Evolutionary conservation across 2,888 invertebrate genomes (phyloP).

Genomic region (Bimastos eiseni): DNA sequence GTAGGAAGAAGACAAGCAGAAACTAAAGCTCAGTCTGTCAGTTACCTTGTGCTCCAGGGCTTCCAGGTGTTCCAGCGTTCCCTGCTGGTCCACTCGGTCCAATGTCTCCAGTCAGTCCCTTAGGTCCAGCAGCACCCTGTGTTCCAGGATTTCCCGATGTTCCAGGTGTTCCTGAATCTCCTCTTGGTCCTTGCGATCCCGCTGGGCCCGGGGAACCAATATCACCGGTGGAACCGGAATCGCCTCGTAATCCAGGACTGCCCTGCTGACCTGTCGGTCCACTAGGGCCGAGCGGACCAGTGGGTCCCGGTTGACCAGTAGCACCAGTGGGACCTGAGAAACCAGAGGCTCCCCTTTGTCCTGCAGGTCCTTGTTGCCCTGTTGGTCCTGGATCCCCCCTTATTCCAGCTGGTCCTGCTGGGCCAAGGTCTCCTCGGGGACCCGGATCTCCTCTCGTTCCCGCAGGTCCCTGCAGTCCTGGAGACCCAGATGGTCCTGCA

Average conservation of each 20-base stretch:
- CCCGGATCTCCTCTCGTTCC: constrained; percentile 37
- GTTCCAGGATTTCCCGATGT: constrained; percentile 23
- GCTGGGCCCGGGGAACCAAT: neutral
- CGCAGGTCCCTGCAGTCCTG: constrained; percentile 31
- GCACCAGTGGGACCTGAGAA: constrained; percentile 26
- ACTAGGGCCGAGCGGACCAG: neutral
- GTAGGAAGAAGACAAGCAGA: no score
- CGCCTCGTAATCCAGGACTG: constrained; percentile 15
- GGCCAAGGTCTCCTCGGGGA: constrained; percentile 37
- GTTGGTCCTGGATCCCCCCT: constrained; percentile 34
- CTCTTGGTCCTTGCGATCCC: constrained; percentile 34
- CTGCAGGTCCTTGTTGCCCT: constrained; percentile 29
- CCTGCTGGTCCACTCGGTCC: constrained; percentile 32
- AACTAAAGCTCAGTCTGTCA: neutral
- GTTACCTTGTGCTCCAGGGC: constrained; percentile 18
- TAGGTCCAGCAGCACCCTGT: constrained; percentile 14
- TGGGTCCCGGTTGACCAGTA: constrained; percentile 30
- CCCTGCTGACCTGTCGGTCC: neutral
- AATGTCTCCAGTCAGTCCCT: constrained; percentile 30
- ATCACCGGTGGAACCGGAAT: neutral
- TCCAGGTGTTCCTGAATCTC: constrained; percentile 28
- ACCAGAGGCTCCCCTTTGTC: constrained; percentile 32
- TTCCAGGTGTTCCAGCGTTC: constrained; percentile 24
- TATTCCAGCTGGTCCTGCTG: constrained; percentile 32
- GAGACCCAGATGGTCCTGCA: constrained; percentile 33